Evolutionary conservation across 2,113 vertebrate species (phyloP).

Genomic region (Rhombomys opimus): DNA sequence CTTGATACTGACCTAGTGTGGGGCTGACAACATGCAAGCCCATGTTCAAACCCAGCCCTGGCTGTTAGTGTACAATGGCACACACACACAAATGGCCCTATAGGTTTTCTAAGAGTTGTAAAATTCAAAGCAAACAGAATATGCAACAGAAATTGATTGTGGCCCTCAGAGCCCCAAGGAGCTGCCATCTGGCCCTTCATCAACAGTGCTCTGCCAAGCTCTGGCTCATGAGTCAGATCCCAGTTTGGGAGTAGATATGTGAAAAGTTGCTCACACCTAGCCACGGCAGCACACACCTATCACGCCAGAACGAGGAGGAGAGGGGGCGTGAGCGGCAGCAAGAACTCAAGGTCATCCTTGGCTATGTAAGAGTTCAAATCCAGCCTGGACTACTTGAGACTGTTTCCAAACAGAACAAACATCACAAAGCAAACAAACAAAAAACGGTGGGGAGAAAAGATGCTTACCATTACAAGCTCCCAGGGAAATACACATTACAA

Average conservation of each 20-base stretch:
- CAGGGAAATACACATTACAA: not conserved
- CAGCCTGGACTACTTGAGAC: not conserved
- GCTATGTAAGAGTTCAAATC: not conserved
- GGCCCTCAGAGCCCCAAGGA: not conserved
- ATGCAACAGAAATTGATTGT: not conserved
- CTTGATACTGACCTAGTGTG: not conserved
- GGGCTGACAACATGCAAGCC: not conserved
- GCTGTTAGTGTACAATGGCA: not conserved
- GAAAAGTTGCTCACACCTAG: not conserved
- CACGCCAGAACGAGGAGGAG: not conserved
- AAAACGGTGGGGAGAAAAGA: not conserved
- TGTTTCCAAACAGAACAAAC: not conserved
- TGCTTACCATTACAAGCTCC: rapidly evolving
- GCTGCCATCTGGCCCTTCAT: not conserved
- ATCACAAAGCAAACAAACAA: not conserved
- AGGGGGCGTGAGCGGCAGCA: not conserved
- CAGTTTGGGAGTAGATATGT: not conserved
- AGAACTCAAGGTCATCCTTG: not conserved
- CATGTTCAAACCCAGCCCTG: not conserved
- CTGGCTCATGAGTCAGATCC: not conserved
- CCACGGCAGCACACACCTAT: not conserved
- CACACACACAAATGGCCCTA: not conserved
- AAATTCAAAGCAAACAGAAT: not conserved
- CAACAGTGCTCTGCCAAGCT: not conserved
- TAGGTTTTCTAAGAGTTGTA: not conserved